A percentile compares a stretch with the other conserved stretches of the same genome.
Conservation (phyloP, 1,140 invertebrate genomes). For the Drosophila athabasca region DNA sequence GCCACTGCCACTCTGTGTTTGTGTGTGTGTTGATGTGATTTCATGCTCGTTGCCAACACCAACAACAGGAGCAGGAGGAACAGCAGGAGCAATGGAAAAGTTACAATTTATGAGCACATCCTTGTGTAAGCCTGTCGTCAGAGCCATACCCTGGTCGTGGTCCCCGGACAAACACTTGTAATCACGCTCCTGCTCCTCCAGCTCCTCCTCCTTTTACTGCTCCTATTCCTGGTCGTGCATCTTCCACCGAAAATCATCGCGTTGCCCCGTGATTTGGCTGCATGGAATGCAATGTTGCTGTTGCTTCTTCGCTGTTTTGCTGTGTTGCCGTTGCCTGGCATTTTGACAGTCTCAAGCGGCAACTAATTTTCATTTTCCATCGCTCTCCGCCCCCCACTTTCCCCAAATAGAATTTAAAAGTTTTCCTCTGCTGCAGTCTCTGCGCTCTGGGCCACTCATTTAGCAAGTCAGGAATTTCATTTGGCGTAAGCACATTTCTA, state of each 20-base stretch:
- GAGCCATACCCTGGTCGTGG: neutral
- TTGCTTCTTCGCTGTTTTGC: constrained; percentile 6
- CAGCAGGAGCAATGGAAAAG: constrained; percentile 43
- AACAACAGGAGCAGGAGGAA: constrained; percentile 50
- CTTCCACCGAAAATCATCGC: constrained; percentile 41
- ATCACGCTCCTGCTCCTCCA: too few relatives aligned
- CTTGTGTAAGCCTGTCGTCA: constrained; percentile 41
- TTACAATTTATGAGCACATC: constrained; percentile 79
- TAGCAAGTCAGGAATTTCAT: constrained; percentile 68
- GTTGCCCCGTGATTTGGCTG: constrained; percentile 38
- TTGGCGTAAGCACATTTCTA: constrained; percentile 61
- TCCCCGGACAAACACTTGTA: constrained; percentile 65
- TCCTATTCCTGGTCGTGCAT: constrained; percentile 36
- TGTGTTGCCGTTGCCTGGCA: constrained; percentile 15
- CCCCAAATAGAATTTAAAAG: constrained; percentile 57
- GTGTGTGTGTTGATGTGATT: constrained; percentile 64
- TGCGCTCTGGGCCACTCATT: constrained; percentile 34
- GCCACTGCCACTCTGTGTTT: constrained; percentile 2
- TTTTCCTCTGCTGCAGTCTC: constrained; percentile 30
- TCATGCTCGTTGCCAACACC: constrained; percentile 76
- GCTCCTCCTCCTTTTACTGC: constrained; percentile 48
- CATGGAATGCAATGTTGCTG: constrained; percentile 51
- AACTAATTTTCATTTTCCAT: constrained; percentile 61
- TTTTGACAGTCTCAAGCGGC: constrained; percentile 65
- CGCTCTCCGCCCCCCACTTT: neutral